Conservation (phyloP, 2,113 vertebrate species). For the Phylloscopus trochiloides region DNA sequence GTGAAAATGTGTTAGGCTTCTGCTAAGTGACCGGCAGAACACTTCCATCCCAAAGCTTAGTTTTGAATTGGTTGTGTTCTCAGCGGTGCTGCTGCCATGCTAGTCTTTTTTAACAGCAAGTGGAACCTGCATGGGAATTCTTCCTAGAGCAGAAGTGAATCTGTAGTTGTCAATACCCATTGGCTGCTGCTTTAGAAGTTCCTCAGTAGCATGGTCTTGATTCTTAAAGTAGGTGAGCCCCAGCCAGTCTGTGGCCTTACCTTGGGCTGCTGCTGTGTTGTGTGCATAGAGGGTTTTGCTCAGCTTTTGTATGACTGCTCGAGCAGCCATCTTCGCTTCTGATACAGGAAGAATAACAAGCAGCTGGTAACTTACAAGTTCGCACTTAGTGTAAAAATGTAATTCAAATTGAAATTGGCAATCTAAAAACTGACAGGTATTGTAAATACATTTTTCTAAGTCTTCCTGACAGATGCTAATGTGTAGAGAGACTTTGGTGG, state of each 20-base stretch:
- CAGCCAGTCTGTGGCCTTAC: background rate
- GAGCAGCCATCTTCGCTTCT: background rate
- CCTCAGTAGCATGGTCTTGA: background rate
- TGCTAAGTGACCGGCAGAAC: background rate
- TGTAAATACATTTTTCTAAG: background rate
- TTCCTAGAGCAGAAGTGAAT: background rate
- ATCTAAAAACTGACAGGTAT: background rate
- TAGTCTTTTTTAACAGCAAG: rapidly evolving
- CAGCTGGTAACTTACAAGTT: background rate
- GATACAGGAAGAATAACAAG: background rate
- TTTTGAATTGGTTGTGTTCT: background rate
- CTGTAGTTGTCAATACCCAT: background rate
- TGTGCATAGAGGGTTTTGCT: background rate
- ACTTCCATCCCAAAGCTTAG: background rate
- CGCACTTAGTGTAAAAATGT: background rate
- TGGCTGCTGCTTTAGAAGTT: background rate
- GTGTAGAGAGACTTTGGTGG: background rate
- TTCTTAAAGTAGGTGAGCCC: background rate
- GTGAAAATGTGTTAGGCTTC: background rate
- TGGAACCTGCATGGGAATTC: background rate
- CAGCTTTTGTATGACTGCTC: background rate
- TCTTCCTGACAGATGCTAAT: background rate
- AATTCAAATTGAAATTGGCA: background rate
- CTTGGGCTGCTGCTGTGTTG: background rate
- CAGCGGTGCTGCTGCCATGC: background rate